These are phyloP conservation scores for Salticus scenicus DNA, from an alignment of 2,888 invertebrate genomes.

Conservation along the genomic window DNA sequence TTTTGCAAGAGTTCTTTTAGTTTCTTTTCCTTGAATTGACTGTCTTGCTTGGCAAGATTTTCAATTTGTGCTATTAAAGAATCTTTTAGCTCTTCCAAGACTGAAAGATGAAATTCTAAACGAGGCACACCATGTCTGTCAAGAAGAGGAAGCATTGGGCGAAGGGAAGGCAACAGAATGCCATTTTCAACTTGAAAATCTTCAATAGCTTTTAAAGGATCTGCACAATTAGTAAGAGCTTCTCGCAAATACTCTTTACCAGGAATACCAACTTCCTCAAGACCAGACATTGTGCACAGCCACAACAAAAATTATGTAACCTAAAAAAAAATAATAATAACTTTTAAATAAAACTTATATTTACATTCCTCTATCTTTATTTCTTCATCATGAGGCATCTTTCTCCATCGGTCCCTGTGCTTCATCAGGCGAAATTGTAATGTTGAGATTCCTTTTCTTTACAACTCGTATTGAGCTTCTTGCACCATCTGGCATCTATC, in stretches of 20 bases:
- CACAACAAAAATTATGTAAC: no score
- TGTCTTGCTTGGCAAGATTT: constrained; percentile 85
- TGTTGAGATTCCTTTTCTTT: no score
- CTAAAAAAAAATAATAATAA: no score
- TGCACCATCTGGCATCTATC: no score
- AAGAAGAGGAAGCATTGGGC: constrained; percentile 94
- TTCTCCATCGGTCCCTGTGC: no score
- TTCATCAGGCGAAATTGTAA: no score
- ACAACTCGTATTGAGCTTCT: no score
- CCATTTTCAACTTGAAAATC: constrained; percentile 88
- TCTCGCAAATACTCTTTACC: constrained; percentile 91
- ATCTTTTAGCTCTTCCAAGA: constrained; percentile 86
- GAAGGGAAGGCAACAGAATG: constrained; percentile 90
- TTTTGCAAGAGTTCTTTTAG: constrained; percentile 91
- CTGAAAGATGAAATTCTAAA: constrained; percentile 95
- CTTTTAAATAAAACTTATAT: no score
- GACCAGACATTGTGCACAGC: constrained; percentile 77
- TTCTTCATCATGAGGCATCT: no score
- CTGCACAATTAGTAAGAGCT: constrained; percentile 94
- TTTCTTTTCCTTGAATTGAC: constrained; percentile 82
- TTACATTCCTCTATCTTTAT: no score
- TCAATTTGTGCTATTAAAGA: constrained; percentile 87
- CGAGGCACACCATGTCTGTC: constrained; percentile 95
- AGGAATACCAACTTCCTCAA: constrained; percentile 90
- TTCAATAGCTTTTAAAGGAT: constrained; percentile 98